Evolutionary conservation across 1,140 invertebrate species (phyloP), one percentile per base, ranked within the genome.

Genomic region (Drosophila kohkoa): DNA sequence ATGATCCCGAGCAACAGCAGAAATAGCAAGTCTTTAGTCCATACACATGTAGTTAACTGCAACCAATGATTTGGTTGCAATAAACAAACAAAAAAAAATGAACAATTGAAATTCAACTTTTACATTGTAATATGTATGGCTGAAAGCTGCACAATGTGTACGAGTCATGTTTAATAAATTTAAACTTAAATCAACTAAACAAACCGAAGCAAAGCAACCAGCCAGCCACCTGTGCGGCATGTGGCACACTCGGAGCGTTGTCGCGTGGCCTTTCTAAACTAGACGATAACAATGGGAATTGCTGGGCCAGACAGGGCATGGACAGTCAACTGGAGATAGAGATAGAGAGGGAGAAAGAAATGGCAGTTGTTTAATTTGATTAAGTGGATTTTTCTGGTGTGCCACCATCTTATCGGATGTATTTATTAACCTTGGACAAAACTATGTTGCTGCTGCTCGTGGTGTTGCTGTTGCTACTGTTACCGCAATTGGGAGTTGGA

Each of bases 211-310:
- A 45, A 62, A 58, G 13, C 16, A 71, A 38, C 58, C 65, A 83
- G 76, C 72, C 16, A 75, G 35, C 58, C 65, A 83, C 79, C 72
- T 77, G 76, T 68, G 57, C 32, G 8, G 51, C 57, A 62, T 63
- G 13, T 63, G 32, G 58, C 68, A 41, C 70, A 73, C 55, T 59
- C 38, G 32, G 58, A 74, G 11, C 13, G 20, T 16, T 48, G 45
- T 72, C 66, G 32, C 25, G 8, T n/a, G n/a, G 46, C 83, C 83
- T 87, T 87, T 87, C 83, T 88, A 87, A 87, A 88, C 63, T 59
- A 70, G 58, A 62, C 52, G 55, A 54, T 52, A 77, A 88, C 83
- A 88, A 87, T 88, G n/a, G n/a, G n/a, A n/a, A n/a, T n/a, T n/a
- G 62, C 64, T 79, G 77, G 59, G 67, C 63, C 65, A 51, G 79